Percentiles rank a stretch among this genome's conserved stretches.
Evolutionary conservation across 2,113 vertebrate species (phyloP).

Genomic region (Protomyctophum bolini): DNA sequence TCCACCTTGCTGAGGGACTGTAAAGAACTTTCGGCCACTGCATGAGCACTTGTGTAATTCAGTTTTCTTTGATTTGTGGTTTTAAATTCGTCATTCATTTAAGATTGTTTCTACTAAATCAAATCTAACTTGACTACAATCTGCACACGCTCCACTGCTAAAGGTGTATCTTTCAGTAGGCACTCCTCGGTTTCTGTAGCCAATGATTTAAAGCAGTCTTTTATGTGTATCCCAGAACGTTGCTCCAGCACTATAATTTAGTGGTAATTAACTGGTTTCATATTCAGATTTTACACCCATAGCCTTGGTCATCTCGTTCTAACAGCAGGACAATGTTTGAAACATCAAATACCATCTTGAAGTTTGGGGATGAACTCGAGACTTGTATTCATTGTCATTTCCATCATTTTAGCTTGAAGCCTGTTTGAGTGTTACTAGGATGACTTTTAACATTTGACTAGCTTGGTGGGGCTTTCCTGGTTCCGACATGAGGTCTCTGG

Average conservation of each 20-base stretch:
- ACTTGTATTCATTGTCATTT: conserved; percentile 63
- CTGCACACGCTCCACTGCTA: conserved; percentile 18
- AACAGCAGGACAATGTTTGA: conserved; percentile 48
- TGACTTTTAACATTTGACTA: conserved; percentile 40
- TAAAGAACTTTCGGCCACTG: conserved; percentile 37
- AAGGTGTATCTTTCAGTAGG: neutral
- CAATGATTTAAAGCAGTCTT: neutral
- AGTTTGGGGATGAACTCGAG: conserved; percentile 19
- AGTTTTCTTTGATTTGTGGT: conserved; percentile 39
- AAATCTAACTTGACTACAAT: conserved; percentile 26
- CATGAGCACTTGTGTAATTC: conserved; percentile 55
- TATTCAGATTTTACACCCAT: conserved; percentile 33
- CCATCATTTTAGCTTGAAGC: conserved; percentile 56
- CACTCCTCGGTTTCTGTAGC: neutral
- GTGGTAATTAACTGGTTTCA: conserved; percentile 40
- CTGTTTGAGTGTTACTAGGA: conserved; percentile 47
- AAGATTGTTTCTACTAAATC: conserved; percentile 3
- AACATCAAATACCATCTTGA: conserved; percentile 36
- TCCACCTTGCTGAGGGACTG: conserved; percentile 46
- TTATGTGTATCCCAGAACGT: neutral
- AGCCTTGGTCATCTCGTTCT: conserved; percentile 12
- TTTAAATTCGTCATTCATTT: conserved; percentile 49
- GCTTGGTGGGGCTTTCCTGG: conserved; percentile 21
- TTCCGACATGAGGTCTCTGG: conserved; percentile 30
- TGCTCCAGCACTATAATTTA: conserved; percentile 25